Conservation (phyloP, 2,888 invertebrate genomes). For the Daptonema setosum region DNA sequence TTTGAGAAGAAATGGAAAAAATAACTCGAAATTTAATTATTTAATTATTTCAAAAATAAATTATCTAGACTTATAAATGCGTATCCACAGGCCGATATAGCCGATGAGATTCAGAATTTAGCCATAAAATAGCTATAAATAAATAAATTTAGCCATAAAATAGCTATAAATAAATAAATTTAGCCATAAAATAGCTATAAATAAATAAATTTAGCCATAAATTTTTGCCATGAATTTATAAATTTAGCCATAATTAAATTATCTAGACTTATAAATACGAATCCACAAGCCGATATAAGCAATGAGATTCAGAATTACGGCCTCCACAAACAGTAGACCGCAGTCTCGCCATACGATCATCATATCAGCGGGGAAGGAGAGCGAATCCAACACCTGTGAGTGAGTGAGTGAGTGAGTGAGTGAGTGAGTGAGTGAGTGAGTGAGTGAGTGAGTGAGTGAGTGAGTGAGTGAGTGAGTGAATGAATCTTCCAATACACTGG, state of each 20-base stretch:
- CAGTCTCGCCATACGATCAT: neutral
- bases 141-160: too few relatives aligned
- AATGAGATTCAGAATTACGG: constrained; percentile 13
- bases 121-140: too few relatives aligned
- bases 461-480: too few relatives aligned
- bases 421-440: too few relatives aligned
- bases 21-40: neutral
- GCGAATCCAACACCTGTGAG: neutral
- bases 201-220: too few relatives aligned
- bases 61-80: constrained; percentile 6
- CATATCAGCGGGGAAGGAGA: neutral
- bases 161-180: too few relatives aligned
- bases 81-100: constrained; percentile 13
- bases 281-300: constrained; percentile 14
- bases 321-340: constrained; percentile 11
- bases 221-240: too few relatives aligned
- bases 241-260: neutral
- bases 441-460: too few relatives aligned
- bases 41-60: neutral
- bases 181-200: too few relatives aligned
- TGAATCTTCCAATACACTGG: too few relatives aligned
- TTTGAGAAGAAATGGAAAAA: neutral
- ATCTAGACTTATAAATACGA: constrained; percentile 7
- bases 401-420: too few relatives aligned
- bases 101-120: constrained; percentile 13